A percentile compares a stretch with the other conserved stretches of the same genome.
Conservation (phyloP, 2,797 vertebrate species). For the Acridotheres tristis region DNA sequence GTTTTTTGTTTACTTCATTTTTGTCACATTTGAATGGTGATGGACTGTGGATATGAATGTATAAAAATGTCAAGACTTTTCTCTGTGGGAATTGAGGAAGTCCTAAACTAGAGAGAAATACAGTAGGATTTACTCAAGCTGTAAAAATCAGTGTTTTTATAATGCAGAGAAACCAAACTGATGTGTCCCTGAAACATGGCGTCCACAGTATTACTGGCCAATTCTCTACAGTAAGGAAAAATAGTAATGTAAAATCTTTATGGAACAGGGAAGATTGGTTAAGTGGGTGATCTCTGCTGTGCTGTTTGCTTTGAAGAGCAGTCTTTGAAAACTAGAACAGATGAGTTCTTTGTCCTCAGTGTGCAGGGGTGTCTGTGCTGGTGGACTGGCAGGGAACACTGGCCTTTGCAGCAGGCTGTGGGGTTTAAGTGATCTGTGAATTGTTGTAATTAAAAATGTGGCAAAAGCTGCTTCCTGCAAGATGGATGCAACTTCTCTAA, state of each 20-base stretch:
- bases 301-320: background rate
- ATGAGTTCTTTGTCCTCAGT: background rate
- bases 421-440: background rate
- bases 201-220: background rate
- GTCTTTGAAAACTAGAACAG: background rate
- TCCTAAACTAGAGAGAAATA: background rate
- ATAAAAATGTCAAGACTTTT: background rate
- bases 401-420: background rate
- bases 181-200: background rate
- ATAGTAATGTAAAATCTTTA: background rate
- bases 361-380: background rate
- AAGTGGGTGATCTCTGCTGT: background rate
- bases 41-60: background rate
- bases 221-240: background rate
- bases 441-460: background rate
- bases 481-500: background rate
- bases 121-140: background rate
- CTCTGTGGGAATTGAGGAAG: background rate
- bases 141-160: background rate
- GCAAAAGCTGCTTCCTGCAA: background rate
- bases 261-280: background rate
- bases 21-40: background rate
- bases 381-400: background rate
- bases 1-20: background rate
- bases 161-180: background rate